Evolutionary conservation across 2,797 vertebrate genomes (phyloP).

Genomic region (Coendou prehensilis): DNA sequence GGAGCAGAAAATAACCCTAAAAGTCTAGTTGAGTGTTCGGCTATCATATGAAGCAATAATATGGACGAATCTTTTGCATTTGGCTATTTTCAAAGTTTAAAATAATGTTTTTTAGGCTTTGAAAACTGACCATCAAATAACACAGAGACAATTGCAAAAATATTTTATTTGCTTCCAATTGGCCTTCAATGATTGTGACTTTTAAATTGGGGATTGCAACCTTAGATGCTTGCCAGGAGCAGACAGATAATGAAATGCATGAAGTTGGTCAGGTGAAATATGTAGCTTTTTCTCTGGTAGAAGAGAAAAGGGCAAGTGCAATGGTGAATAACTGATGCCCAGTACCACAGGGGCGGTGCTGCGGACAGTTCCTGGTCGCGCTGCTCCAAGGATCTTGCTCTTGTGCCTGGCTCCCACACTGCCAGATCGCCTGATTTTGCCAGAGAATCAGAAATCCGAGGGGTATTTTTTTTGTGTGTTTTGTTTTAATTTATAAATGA

Average conservation of each 20-base stretch:
- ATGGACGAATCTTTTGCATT: neutral
- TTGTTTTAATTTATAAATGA: neutral
- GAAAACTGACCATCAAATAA: neutral
- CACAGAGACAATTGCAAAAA: neutral
- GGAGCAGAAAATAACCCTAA: neutral
- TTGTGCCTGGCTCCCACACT: fast-evolving
- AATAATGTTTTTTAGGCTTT: neutral
- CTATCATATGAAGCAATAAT: neutral
- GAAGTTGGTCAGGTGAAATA: neutral
- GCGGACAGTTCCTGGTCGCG: fast-evolving
- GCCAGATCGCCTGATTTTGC: neutral
- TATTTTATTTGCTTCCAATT: slow-evolving; percentile 2
- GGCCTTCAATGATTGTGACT: neutral
- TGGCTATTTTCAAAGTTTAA: neutral
- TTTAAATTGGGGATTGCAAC: neutral
- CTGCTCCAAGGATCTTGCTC: neutral
- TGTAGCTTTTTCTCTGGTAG: neutral
- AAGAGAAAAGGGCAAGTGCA: neutral
- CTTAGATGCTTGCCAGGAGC: neutral
- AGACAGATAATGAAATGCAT: neutral
- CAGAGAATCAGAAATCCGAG: neutral
- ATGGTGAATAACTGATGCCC: neutral
- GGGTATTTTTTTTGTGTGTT: neutral
- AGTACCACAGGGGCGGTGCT: fast-evolving
- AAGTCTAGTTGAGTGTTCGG: neutral